Conservation (phyloP, 2,888 invertebrate species). For the Carterocephalus palaemon region DNA sequence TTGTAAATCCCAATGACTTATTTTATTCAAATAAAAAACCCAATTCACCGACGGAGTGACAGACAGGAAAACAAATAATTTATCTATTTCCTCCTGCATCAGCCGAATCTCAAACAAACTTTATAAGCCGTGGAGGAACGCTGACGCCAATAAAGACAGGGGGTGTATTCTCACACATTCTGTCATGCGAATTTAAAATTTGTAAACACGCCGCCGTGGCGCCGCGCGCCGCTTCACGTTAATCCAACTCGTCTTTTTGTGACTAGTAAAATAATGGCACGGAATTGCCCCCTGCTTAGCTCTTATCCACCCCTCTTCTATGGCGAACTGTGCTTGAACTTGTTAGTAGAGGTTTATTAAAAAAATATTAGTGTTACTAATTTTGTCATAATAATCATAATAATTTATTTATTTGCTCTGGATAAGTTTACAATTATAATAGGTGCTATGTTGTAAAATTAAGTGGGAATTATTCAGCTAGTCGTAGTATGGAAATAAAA, state of each 20-base stretch:
- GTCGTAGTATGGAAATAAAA: too few relatives aligned
- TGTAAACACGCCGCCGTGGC: conserved; percentile 53
- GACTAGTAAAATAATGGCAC: conserved; percentile 61
- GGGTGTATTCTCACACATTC: conserved; percentile 55
- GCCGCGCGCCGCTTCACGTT: too few relatives aligned
- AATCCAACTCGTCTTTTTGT: conserved; percentile 57
- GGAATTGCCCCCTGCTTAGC: conserved; percentile 45
- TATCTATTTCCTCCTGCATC: conserved; percentile 58
- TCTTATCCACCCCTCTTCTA: conserved; percentile 33
- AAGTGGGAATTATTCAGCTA: too few relatives aligned
- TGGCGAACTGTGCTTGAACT: conserved; percentile 28
- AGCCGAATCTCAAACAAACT: conserved; percentile 57
- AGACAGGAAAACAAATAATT: conserved; percentile 61
- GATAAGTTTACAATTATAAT: too few relatives aligned
- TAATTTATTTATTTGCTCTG: too few relatives aligned
- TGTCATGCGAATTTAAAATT: conserved; percentile 56
- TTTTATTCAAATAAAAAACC: conserved; percentile 29
- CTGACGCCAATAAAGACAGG: conserved; percentile 58
- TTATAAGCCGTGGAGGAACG: conserved; percentile 53
- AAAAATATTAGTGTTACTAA: too few relatives aligned
- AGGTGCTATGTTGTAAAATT: too few relatives aligned
- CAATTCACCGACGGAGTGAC: conserved; percentile 18
- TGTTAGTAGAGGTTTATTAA: conserved; percentile 10
- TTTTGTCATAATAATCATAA: too few relatives aligned
- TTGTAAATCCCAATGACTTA: conserved; percentile 1